phyloP scores from a whole-genome alignment of 2,113 vertebrate genomes.

The Chloroceryle aenea region DNA sequence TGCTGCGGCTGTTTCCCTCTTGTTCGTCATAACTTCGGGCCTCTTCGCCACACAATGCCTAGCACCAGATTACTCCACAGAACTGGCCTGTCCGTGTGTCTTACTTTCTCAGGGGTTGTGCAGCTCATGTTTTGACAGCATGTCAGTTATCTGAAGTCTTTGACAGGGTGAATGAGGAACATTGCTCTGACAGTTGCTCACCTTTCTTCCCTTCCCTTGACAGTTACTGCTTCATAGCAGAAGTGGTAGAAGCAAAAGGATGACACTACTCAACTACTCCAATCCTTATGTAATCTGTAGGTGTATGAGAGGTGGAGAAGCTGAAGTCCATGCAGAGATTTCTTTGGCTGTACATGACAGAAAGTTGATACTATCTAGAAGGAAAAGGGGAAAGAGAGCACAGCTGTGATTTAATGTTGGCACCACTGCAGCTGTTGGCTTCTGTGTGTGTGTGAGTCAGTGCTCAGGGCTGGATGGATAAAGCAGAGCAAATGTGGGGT shows the following conservation, averaged over 20 bases:
- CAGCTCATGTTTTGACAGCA: background rate
- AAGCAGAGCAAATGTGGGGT: background rate
- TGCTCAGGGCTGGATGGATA: background rate
- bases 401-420: background rate
- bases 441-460: background rate
- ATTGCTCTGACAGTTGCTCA: background rate
- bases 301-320: background rate
- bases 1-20: background rate
- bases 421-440: background rate
- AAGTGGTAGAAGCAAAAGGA: background rate
- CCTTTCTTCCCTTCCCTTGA: background rate
- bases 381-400: background rate
- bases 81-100: background rate
- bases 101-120: background rate
- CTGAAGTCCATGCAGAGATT: background rate
- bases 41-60: background rate
- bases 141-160: background rate
- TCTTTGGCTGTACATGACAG: background rate
- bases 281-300: background rate
- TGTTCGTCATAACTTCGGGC: background rate
- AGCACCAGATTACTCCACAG: background rate
- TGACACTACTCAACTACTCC: background rate
- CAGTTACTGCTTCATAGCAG: background rate
- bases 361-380: background rate
- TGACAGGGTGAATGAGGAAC: background rate